A percentile compares a stretch with the other conserved stretches of the same genome.
These are phyloP conservation scores for Merops nubicus DNA, from an alignment of 2,113 vertebrate genomes.

Conservation along the genomic window DNA sequence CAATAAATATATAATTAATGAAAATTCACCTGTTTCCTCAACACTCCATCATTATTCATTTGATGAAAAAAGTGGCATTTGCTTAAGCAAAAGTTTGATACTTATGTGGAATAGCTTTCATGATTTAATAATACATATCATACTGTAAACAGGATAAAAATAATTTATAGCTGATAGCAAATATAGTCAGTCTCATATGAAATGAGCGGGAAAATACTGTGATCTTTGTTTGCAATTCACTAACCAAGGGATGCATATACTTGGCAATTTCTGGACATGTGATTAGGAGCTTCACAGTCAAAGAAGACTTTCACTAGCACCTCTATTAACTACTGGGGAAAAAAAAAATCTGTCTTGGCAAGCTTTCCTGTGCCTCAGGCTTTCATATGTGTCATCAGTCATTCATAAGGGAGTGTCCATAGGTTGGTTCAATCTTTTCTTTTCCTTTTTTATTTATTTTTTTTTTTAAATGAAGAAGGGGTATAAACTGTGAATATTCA, in stretches of 20 bases:
- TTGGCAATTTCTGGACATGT: background rate
- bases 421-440: background rate
- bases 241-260: background rate
- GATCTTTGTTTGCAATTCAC: background rate
- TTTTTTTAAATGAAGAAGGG: background rate
- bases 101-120: background rate
- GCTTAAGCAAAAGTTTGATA: background rate
- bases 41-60: background rate
- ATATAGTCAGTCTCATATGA: background rate
- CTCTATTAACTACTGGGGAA: background rate
- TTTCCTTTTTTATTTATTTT: background rate
- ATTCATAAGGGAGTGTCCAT: background rate
- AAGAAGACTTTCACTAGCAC: background rate
- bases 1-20: background rate
- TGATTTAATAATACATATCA: background rate
- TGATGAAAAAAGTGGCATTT: background rate
- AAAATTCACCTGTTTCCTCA: background rate
- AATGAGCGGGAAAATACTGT: background rate
- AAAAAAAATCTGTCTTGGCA: background rate
- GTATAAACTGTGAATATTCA: background rate
- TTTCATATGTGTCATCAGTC: background rate
- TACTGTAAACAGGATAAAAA: background rate
- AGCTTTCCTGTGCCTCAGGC: background rate
- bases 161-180: background rate
- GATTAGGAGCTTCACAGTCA: background rate